Evolutionary conservation across 2,888 invertebrate species (phyloP).

Genomic region (Rotaria macrura): DNA sequence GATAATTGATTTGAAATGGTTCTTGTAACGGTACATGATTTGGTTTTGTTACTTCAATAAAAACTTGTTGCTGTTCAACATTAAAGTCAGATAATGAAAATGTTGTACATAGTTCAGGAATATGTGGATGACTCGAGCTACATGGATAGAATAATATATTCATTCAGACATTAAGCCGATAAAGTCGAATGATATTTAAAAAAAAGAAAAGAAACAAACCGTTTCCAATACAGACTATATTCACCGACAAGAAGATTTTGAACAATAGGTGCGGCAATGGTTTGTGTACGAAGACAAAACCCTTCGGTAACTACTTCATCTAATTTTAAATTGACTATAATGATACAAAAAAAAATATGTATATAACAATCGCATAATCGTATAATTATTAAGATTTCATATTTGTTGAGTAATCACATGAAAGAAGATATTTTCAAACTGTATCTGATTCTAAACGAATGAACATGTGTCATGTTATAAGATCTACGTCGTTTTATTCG

Average conservation of each 20-base stretch:
- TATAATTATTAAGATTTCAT: no score
- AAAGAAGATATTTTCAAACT: no score
- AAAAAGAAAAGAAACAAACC: not conserved
- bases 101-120: conserved; percentile 11
- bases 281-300: conserved; percentile 25
- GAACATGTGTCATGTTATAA: no score
- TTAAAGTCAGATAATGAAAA: conserved; percentile 18
- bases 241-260: conserved; percentile 18
- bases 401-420: no score
- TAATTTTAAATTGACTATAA: conserved; percentile 18
- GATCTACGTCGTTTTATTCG: no score
- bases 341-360: not conserved
- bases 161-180: no score
- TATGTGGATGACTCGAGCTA: not conserved
- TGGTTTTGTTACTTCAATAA: not conserved
- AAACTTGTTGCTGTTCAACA: conserved; percentile 22
- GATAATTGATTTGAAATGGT: conserved; percentile 14
- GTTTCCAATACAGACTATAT: conserved; percentile 21
- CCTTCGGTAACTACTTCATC: conserved; percentile 26
- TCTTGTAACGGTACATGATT: not conserved
- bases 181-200: no score
- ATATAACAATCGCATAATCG: not conserved
- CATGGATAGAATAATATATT: not conserved
- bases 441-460: no score
- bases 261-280: not conserved